A percentile compares a stretch with the other conserved stretches of the same genome.
phyloP scores from a whole-genome alignment of 1,140 invertebrate genomes.

The Phenacoccus solenopsis region DNA sequence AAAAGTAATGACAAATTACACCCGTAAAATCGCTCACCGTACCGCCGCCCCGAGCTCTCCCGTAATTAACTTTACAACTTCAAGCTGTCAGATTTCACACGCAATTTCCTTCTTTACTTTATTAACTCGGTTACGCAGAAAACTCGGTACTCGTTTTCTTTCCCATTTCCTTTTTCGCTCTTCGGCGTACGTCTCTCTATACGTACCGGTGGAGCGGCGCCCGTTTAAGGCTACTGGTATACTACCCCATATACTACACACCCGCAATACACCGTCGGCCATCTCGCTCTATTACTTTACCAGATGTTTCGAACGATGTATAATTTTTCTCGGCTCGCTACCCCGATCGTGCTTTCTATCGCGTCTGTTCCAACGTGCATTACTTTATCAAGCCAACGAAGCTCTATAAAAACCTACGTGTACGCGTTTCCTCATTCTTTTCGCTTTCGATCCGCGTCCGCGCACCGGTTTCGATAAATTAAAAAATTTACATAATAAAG shows the following conservation, averaged over 20 bases:
- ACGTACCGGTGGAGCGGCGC: neutral
- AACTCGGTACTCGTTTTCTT: neutral
- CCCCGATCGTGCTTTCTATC: neutral
- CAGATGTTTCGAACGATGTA: constrained; percentile 14
- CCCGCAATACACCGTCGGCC: neutral
- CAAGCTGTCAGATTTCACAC: constrained; percentile 16
- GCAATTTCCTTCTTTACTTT: constrained; percentile 16
- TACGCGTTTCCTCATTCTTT: neutral
- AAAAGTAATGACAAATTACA: neutral
- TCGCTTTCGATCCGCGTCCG: too few species aligned
- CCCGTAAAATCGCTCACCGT: neutral
- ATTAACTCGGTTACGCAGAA: neutral
- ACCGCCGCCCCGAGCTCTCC: neutral
- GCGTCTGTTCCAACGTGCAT: neutral
- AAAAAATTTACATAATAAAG: neutral
- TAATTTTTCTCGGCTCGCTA: constrained; percentile 5
- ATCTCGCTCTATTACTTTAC: neutral
- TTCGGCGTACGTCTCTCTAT: neutral
- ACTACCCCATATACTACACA: neutral
- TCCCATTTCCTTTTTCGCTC: constrained; percentile 1
- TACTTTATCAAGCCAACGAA: neutral
- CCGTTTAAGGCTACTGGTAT: neutral
- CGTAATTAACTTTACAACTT: constrained; percentile 10
- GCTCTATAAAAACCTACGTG: neutral
- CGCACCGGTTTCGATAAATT: neutral